Percentiles rank a stretch among this genome's conserved stretches.
phyloP scores from a whole-genome alignment of 2,888 invertebrate genomes.

The Apotomis turbidana region DNA sequence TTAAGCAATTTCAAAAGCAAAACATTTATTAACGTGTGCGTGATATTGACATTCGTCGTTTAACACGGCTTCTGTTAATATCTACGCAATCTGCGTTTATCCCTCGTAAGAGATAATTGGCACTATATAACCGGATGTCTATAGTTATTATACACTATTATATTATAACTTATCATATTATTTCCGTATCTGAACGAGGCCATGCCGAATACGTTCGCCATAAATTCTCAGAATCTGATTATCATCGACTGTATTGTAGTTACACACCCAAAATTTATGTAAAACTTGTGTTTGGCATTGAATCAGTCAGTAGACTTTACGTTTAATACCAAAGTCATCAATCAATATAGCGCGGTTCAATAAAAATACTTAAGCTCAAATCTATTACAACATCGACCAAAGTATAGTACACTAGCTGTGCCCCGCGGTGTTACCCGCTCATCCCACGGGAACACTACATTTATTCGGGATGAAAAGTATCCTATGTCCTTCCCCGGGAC shows the following conservation, averaged over 20 bases:
- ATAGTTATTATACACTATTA: constrained; percentile 12
- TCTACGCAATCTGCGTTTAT: not conserved
- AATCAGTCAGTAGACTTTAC: constrained; percentile 7
- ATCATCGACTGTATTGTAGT: constrained; percentile 15
- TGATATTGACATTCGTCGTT: constrained; percentile 21
- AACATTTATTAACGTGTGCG: constrained; percentile 13
- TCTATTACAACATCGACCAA: not conserved
- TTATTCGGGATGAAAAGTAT: too few species aligned
- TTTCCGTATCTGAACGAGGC: constrained; percentile 19
- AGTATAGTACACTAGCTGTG: too few species aligned
- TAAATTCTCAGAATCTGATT: constrained; percentile 19
- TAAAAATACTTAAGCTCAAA: not conserved
- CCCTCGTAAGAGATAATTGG: not conserved
- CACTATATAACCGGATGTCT: constrained; percentile 1
- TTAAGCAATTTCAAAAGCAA: constrained; percentile 28
- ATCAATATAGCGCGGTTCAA: constrained; percentile 17
- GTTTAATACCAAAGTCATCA: constrained; percentile 15
- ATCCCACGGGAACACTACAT: too few species aligned
- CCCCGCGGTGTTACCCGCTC: too few species aligned
- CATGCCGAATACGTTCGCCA: not conserved
- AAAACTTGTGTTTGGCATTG: constrained; percentile 16
- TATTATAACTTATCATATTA: constrained; percentile 10
- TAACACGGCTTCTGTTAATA: constrained; percentile 2
- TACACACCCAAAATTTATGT: constrained; percentile 1
- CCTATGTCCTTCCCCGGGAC: too few species aligned